Base-by-base conservation (phyloP, 2,888 invertebrate species). In the Epirrita christyi region DNA sequence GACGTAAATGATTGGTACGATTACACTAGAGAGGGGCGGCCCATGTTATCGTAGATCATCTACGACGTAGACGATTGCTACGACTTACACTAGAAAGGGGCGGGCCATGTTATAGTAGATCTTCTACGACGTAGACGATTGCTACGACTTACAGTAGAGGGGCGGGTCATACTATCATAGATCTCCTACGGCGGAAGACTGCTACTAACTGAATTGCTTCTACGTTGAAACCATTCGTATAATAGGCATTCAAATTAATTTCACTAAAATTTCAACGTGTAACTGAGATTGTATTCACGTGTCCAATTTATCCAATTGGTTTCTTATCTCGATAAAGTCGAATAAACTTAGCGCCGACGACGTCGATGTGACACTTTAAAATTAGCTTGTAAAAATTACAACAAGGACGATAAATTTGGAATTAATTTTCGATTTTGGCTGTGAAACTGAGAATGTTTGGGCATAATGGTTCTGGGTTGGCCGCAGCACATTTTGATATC, bases 281-380 rank as follows among this genome's bases (percentile, higher is more conserved):
- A n/a, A 10, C n/a, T n/a, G n/a, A 27, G 10, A 10, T 21, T n/a
- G n/a, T n/a, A n/a, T 72, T 70, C 63, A 69, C 62, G 66, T 67
- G 59, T 59, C 68, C 70, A 73, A 36, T 47, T 28, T 65, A 70
- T 55, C 55, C 58, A 62, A 72, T 71, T 68, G 64, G 67, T 66
- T 66, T 70, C 67, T 68, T 73, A 71, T 75, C 71, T 64, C 55
- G 41, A 40, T 34, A 15, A 48, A 37, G 54, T 51, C 42, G 44
- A 32, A 44, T 59, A 63, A 66, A 70, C 55, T 61, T 66, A 63
- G 64, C 67, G 50, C 63, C 67, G 15, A 53, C 8, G 48, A 51
- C 67, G 52, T 61, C 67, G 15, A 51, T 6, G 48, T 52, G 63
- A 61, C 66, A 64, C 58, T 60, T 65, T 41, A 46, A 61, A 66